Evolutionary conservation across 2,113 vertebrate species (phyloP).

Genomic region (Platycercus adscitus): DNA sequence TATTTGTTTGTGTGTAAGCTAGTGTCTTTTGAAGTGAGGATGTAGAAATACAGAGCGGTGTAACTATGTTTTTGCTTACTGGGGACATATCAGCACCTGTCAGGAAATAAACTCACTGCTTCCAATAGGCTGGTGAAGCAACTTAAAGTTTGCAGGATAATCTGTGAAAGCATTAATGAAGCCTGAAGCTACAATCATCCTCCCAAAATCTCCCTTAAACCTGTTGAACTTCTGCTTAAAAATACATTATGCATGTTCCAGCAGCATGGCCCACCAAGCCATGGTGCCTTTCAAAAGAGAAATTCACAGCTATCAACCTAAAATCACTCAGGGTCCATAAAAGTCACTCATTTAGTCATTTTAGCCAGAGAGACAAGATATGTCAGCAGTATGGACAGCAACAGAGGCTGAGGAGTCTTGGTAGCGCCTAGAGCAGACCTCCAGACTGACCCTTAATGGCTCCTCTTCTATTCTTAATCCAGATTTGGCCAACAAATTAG

Average conservation of each 20-base stretch:
- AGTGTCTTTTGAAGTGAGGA: background rate
- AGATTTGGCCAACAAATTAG: background rate
- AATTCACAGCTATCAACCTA: background rate
- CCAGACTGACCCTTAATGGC: background rate
- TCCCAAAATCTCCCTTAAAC: background rate
- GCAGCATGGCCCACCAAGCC: background rate
- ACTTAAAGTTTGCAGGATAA: background rate
- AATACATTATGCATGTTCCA: background rate
- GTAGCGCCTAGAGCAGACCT: background rate
- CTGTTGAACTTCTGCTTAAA: background rate
- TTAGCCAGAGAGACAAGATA: background rate
- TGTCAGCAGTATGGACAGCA: background rate
- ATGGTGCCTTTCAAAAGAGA: background rate
- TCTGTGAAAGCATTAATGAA: background rate
- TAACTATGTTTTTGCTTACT: background rate
- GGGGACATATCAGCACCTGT: background rate
- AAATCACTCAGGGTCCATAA: background rate
- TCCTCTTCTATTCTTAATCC: background rate
- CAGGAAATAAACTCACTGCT: background rate
- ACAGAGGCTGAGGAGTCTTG: background rate
- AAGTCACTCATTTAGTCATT: background rate
- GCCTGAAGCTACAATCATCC: background rate
- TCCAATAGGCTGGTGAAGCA: background rate
- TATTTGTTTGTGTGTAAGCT: background rate
- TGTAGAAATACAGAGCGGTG: background rate